phyloP scores from a whole-genome alignment of 2,113 vertebrate genomes.

The Neotoma lepida region DNA sequence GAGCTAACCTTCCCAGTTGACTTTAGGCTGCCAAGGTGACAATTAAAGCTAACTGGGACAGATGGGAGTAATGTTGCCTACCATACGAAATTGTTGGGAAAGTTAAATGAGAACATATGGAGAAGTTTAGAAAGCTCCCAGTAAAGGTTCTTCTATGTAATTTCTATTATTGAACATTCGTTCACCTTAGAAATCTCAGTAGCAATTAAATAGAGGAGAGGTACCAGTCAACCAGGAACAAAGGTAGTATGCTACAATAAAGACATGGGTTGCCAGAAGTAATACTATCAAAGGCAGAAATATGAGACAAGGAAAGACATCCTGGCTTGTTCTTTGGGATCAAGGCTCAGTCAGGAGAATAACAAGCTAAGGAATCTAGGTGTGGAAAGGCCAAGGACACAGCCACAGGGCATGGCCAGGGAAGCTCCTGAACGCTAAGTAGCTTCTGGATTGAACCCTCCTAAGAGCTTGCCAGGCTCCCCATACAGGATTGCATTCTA shows the following conservation, averaged over 20 bases:
- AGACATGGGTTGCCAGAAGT: background rate
- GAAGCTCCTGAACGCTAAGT: background rate
- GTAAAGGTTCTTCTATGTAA: background rate
- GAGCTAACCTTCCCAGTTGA: background rate
- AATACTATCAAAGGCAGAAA: background rate
- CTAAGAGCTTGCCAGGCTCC: no score
- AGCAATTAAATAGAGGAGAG: background rate
- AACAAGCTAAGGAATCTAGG: background rate
- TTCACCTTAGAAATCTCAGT: background rate
- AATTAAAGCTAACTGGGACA: background rate
- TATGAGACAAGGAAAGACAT: background rate
- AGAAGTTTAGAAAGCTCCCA: background rate
- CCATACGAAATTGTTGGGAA: background rate
- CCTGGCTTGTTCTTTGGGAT: background rate
- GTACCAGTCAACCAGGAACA: background rate
- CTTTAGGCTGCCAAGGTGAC: background rate
- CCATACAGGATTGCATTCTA: background rate
- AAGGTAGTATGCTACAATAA: background rate
- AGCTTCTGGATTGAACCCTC: background rate
- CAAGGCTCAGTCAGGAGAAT: background rate
- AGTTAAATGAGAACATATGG: background rate
- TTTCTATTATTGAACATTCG: slow-evolving; percentile 8
- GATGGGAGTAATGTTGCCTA: background rate
- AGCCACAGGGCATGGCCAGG: background rate
- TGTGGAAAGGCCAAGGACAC: background rate